Percentiles rank a stretch among this genome's conserved stretches.
phyloP scores from a whole-genome alignment of 2,888 invertebrate genomes.

The Dolomedes plantarius region DNA sequence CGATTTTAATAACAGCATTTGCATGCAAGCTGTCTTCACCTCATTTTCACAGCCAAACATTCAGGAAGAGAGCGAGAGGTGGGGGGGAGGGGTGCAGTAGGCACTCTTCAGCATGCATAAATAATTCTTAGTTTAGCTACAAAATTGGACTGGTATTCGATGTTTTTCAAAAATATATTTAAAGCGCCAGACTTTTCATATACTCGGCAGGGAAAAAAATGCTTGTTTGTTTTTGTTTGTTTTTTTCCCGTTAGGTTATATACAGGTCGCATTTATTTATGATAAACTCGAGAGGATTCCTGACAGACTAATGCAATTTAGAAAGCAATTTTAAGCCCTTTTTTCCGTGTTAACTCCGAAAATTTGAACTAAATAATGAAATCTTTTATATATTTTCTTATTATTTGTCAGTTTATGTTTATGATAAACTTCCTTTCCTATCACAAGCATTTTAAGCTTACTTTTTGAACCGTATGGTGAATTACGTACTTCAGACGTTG shows the following conservation, averaged over 20 bases:
- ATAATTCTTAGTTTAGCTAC: slow-evolving; percentile 58
- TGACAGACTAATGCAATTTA: neutral
- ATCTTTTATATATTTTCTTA: no score
- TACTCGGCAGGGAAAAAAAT: neutral
- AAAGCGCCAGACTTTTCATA: slow-evolving; percentile 24
- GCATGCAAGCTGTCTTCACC: slow-evolving; percentile 67
- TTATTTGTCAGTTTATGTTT: no score
- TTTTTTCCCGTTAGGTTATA: neutral
- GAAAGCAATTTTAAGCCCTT: neutral
- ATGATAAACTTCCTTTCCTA: no score
- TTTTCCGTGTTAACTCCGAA: no score
- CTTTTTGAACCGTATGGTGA: no score
- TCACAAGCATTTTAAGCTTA: no score
- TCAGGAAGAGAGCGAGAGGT: slow-evolving; percentile 14
- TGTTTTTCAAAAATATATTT: slow-evolving; percentile 64
- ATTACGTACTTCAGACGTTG: no score
- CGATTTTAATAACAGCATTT: slow-evolving; percentile 69
- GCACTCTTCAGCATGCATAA: slow-evolving; percentile 56
- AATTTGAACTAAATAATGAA: no score
- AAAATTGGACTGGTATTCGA: slow-evolving; percentile 60
- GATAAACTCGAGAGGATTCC: neutral
- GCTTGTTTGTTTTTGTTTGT: neutral
- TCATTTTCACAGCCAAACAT: slow-evolving; percentile 58
- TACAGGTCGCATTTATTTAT: neutral
- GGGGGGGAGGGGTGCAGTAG: neutral